phyloP scores from a whole-genome alignment of 2,888 invertebrate genomes.

The Calameuta idolon region DNA sequence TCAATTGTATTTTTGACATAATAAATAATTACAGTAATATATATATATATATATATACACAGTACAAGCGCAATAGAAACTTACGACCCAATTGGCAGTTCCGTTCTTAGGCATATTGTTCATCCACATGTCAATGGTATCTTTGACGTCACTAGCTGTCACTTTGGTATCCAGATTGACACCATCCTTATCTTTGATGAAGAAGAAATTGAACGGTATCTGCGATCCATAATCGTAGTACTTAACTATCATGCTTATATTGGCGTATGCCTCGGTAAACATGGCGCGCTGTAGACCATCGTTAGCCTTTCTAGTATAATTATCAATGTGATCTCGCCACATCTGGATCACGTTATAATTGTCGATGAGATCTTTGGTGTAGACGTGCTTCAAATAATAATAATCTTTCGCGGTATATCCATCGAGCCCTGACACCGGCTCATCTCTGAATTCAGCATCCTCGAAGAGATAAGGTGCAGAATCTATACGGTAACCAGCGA shows the following conservation, averaged over 20 bases:
- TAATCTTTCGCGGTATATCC: constrained; percentile 2
- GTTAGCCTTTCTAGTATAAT: background rate
- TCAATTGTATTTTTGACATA: too few relatives aligned
- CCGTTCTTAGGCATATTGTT: constrained; percentile 8
- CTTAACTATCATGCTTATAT: constrained; percentile 5
- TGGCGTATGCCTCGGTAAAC: constrained; percentile 18
- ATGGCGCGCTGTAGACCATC: constrained; percentile 10
- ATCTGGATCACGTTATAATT: constrained; percentile 9
- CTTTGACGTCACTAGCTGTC: background rate
- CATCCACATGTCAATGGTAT: constrained; percentile 12
- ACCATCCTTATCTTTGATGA: constrained; percentile 10
- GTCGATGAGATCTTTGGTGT: constrained; percentile 12
- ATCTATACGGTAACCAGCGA: constrained; percentile 13
- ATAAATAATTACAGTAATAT: too few relatives aligned
- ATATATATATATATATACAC: too few relatives aligned
- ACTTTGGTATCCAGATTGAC: background rate
- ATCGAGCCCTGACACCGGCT: constrained; percentile 9
- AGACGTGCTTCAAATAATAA: constrained; percentile 13
- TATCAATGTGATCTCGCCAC: constrained; percentile 17
- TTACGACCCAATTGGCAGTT: constrained; percentile 21
- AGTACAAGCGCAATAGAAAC: background rate
- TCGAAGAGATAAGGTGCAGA: constrained; percentile 11
- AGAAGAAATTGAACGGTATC: constrained; percentile 11
- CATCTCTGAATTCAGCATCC: background rate
- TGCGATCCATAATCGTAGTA: constrained; percentile 14